Percentiles rank a stretch among this genome's conserved stretches.
phyloP scores from a whole-genome alignment of 2,113 vertebrate species.

The Coryphaenoides rupestris region DNA sequence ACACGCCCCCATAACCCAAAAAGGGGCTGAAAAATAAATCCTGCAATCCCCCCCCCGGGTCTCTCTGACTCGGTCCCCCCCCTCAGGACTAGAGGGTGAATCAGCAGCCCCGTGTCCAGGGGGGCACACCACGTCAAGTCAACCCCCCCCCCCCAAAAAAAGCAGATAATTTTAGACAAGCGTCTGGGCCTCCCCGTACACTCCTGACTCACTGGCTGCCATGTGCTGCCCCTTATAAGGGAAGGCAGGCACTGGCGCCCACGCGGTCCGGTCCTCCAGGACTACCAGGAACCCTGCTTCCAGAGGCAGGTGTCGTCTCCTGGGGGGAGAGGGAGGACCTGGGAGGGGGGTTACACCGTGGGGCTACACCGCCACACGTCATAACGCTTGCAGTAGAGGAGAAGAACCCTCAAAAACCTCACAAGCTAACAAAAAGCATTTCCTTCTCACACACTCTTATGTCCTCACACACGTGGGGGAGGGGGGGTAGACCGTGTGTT shows the following conservation, averaged over 20 bases:
- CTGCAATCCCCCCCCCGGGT: constrained; percentile 12
- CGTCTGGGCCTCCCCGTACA: constrained; percentile 8
- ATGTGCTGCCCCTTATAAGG: constrained; percentile 73
- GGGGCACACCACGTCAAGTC: background rate
- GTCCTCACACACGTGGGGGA: background rate
- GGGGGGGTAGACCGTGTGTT: too few relatives aligned
- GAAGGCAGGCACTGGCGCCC: constrained; percentile 43
- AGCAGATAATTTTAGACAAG: constrained; percentile 66
- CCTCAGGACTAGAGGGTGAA: background rate
- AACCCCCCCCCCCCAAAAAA: too few relatives aligned
- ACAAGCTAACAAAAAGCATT: too few relatives aligned
- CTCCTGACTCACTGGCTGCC: constrained; percentile 25
- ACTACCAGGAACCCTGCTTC: constrained; percentile 14
- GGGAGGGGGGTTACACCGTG: background rate
- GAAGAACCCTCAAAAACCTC: background rate
- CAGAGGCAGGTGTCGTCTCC: constrained; percentile 5
- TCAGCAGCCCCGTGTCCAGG: background rate
- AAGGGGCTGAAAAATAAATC: constrained; percentile 41
- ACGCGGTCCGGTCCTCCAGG: constrained; percentile 10
- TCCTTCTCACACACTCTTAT: background rate
- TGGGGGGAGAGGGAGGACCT: background rate
- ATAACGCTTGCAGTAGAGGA: background rate
- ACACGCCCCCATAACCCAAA: constrained; percentile 52
- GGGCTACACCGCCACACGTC: background rate
- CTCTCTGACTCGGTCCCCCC: too few relatives aligned